Percentiles rank a stretch among this genome's conserved stretches.
Conservation (phyloP, 2,797 vertebrate species). For the Dryobates pubescens region DNA sequence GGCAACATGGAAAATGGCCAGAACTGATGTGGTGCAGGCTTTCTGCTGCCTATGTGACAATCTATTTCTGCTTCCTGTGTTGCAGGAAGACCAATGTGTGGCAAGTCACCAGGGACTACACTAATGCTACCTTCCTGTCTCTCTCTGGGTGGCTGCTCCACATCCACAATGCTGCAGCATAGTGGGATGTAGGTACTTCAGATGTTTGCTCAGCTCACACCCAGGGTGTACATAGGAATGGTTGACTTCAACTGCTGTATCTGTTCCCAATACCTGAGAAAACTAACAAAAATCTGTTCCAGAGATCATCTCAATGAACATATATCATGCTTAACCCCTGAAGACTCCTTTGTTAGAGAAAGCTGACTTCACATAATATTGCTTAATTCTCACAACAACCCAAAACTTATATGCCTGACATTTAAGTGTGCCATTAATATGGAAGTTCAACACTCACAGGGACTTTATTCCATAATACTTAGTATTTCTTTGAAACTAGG, state of each 20-base stretch:
- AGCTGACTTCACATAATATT: background rate
- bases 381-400: background rate
- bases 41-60: background rate
- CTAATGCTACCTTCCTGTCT: background rate
- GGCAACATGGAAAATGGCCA: background rate
- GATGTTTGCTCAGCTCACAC: background rate
- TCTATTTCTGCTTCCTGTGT: background rate
- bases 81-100: background rate
- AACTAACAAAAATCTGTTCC: background rate
- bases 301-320: background rate
- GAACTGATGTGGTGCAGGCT: background rate
- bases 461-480: background rate
- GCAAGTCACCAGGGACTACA: background rate
- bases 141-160: background rate
- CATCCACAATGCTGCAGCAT: background rate
- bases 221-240: no score
- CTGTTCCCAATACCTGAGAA: background rate
- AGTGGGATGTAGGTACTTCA: fast-evolving
- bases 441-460: background rate
- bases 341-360: background rate
- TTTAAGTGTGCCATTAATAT: background rate
- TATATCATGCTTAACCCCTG: background rate
- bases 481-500: background rate
- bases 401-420: background rate
- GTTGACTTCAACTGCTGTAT: background rate